Evolutionary conservation across 2,113 vertebrate species (phyloP).

Genomic region (Ornithorhynchus anatinus): DNA sequence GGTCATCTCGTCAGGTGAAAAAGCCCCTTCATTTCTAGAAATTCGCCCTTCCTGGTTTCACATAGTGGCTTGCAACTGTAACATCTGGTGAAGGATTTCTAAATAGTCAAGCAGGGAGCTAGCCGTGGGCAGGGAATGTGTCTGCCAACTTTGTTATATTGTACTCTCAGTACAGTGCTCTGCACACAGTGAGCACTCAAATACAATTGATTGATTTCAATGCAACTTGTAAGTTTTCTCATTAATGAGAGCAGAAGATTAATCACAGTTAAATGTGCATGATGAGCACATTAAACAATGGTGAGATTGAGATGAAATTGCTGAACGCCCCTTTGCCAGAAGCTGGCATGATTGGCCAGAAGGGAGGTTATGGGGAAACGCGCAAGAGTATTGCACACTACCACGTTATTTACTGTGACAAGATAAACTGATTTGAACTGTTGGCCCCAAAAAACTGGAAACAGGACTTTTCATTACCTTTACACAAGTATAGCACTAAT

Average conservation of each 20-base stretch:
- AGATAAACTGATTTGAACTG: neutral
- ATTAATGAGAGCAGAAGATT: neutral
- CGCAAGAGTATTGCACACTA: no score
- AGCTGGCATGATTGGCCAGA: neutral
- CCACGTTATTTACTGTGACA: neutral
- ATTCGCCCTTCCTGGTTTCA: no score
- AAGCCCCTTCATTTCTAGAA: no score
- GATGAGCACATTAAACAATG: neutral
- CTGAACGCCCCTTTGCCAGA: neutral
- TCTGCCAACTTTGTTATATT: no score
- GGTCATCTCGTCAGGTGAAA: no score
- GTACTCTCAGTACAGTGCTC: no score
- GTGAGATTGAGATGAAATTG: neutral
- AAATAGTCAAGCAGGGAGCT: no score
- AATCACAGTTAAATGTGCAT: neutral
- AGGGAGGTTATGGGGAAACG: neutral
- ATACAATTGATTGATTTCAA: no score
- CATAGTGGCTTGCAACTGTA: no score
- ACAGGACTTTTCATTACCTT: neutral
- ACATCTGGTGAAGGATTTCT: no score
- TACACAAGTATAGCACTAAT: neutral
- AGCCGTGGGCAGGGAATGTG: no score
- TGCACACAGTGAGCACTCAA: no score
- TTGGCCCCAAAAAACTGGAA: slow-evolving; percentile 6
- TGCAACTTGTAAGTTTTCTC: neutral